These are phyloP conservation scores for Leptobrachium ailaonicum DNA, from an alignment of 2,113 vertebrate genomes.

Conservation along the genomic window DNA sequence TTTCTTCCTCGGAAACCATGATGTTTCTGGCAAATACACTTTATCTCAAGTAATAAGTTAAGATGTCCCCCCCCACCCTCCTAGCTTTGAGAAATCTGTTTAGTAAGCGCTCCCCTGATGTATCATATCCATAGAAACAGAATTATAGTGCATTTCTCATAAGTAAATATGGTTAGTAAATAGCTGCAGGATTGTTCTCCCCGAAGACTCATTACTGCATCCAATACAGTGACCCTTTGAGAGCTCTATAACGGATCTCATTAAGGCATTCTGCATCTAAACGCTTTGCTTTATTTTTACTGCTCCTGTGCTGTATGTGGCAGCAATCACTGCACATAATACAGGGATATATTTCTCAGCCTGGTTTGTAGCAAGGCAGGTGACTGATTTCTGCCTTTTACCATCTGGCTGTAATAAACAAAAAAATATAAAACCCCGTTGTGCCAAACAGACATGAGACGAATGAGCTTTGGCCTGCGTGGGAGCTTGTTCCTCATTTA, in stretches of 20 bases:
- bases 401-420: conserved; percentile 44
- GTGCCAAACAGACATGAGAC: conserved; percentile 11
- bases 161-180: conserved; percentile 47
- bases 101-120: conserved; percentile 48
- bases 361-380: conserved; percentile 32
- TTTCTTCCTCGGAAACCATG: background rate
- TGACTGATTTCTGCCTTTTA: conserved; percentile 34
- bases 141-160: conserved; percentile 47
- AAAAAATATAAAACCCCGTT: conserved; percentile 27
- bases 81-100: conserved; percentile 41
- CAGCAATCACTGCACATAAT: conserved; percentile 9
- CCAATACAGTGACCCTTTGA: conserved; percentile 48
- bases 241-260: conserved; percentile 47
- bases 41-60: conserved; percentile 10
- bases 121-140: conserved; percentile 50
- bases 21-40: background rate
- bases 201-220: conserved; percentile 50
- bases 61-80: background rate
- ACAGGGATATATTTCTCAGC: conserved; percentile 25
- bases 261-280: conserved; percentile 47
- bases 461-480: conserved; percentile 34
- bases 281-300: conserved; percentile 45
- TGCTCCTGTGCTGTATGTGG: conserved; percentile 23
- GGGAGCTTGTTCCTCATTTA: conserved; percentile 7
- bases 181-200: conserved; percentile 47